Evolutionary conservation across 2,113 vertebrate genomes (phyloP).

Genomic region (Thamnaconus septentrionalis): DNA sequence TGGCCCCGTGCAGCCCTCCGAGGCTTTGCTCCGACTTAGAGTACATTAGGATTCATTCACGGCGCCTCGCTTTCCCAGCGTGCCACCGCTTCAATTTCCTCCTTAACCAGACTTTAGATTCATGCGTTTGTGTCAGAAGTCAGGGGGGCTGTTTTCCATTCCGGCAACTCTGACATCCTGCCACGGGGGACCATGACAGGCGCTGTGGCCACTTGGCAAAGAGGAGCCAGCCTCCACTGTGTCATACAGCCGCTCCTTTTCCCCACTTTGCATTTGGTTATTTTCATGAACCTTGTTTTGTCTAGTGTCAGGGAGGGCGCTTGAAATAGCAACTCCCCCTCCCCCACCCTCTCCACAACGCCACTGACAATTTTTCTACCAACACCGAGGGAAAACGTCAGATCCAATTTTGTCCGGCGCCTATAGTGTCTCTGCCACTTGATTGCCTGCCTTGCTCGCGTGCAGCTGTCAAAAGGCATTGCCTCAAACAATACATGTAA

Average conservation of each 20-base stretch:
- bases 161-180: constrained; percentile 67
- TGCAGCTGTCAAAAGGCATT: constrained; percentile 12
- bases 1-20: constrained; percentile 53
- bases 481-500: constrained; percentile 25
- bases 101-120: constrained; percentile 53
- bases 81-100: constrained; percentile 67
- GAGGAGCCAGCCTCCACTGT: constrained; percentile 24
- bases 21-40: constrained; percentile 69
- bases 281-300: constrained; percentile 58
- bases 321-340: constrained; percentile 52
- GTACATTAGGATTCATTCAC: constrained; percentile 69
- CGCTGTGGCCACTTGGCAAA: constrained; percentile 23
- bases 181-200: constrained; percentile 48
- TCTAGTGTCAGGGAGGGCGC: constrained; percentile 47
- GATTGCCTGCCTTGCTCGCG: constrained; percentile 41
- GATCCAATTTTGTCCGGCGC: constrained; percentile 43
- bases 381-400: constrained; percentile 54
- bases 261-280: constrained; percentile 48
- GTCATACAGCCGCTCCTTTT: constrained; percentile 35
- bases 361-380: constrained; percentile 65
- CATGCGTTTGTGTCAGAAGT: constrained; percentile 62
- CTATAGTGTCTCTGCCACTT: constrained; percentile 43
- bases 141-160: constrained; percentile 57
- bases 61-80: constrained; percentile 54
- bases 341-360: constrained; percentile 38